These are phyloP conservation scores for Capreolus pygargus DNA, from an alignment of 2,113 vertebrate genomes.

Conservation along the genomic window DNA sequence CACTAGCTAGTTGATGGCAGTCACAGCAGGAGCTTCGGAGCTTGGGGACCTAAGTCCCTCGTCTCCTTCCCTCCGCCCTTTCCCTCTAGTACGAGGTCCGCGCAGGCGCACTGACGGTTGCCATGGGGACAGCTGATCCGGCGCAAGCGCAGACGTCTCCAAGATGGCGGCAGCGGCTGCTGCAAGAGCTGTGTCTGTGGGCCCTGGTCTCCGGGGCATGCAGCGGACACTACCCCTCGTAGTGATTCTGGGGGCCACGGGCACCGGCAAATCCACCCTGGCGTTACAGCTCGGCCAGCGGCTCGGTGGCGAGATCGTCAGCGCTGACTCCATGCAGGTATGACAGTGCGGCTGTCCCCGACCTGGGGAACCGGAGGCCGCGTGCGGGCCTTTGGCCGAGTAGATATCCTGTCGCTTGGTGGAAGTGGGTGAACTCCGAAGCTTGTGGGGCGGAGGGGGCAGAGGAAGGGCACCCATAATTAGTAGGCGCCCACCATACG, in stretches of 20 bases:
- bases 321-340: constrained; percentile 98
- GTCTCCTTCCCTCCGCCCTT: fast-evolving
- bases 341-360: not conserved
- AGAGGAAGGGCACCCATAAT: not conserved
- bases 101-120: constrained; percentile 53
- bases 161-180: constrained; percentile 67
- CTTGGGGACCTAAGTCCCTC: not conserved
- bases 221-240: constrained; percentile 82
- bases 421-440: not conserved
- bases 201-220: constrained; percentile 10
- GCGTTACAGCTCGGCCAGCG: constrained; percentile 90
- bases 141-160: constrained; percentile 44
- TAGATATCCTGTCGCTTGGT: not conserved
- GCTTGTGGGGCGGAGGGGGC: not conserved
- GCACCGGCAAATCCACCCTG: constrained; percentile 93
- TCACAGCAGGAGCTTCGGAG: fast-evolving
- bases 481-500: not conserved
- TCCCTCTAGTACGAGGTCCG: fast-evolving
- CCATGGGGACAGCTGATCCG: constrained; percentile 51
- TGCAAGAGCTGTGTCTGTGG: not conserved
- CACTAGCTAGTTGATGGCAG: not conserved
- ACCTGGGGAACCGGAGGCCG: not conserved
- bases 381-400: not conserved
- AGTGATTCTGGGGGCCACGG: constrained; percentile 93
- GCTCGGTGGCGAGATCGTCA: constrained; percentile 91